Evolutionary conservation across 1,140 invertebrate genomes (phyloP).

Genomic region (Pseudoatta argentina): DNA sequence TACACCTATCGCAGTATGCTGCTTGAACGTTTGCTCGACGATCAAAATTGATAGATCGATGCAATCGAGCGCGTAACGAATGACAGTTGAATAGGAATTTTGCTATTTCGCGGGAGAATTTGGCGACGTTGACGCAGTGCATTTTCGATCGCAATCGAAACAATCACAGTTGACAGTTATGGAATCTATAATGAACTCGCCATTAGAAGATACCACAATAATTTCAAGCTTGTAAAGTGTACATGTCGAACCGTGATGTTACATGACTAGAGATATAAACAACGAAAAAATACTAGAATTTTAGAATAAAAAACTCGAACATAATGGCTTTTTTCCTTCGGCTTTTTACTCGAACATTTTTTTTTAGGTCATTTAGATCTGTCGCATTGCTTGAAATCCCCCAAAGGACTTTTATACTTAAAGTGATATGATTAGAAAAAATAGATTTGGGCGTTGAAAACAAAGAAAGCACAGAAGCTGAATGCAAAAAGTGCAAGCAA

Average conservation of each 20-base stretch:
- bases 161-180: neutral
- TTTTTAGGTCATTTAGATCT: too few relatives aligned
- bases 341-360: too few relatives aligned
- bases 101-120: neutral
- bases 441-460: too few relatives aligned
- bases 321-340: too few relatives aligned
- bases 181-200: neutral
- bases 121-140: neutral
- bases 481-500: too few relatives aligned
- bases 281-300: too few relatives aligned
- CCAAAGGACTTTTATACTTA: too few relatives aligned
- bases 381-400: too few relatives aligned
- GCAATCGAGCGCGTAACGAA: neutral
- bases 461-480: too few relatives aligned
- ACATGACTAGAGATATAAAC: too few relatives aligned
- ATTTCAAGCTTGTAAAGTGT: neutral
- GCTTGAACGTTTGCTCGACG: conserved; percentile 45
- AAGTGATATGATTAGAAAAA: too few relatives aligned
- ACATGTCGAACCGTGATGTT: neutral
- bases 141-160: neutral
- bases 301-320: too few relatives aligned
- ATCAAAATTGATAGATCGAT: conserved; percentile 33
- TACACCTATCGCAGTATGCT: conserved; percentile 53
- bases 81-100: conserved; percentile 20
- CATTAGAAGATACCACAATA: neutral